Evolutionary conservation across 1,140 invertebrate genomes (phyloP), one percentile per base, ranked within the genome.

Genomic region (Neodiprion fabricii): DNA sequence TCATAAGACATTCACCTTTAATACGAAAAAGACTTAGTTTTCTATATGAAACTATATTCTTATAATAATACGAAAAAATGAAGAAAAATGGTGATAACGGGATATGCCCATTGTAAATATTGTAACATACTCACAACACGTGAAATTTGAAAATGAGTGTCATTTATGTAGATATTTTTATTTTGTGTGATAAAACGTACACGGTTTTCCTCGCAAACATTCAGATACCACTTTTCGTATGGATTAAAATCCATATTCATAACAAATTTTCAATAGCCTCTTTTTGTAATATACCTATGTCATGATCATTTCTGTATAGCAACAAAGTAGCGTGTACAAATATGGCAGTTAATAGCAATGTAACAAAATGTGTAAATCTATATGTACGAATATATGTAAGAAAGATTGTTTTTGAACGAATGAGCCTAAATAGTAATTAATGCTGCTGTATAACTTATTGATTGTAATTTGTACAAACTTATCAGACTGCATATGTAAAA

Each of bases 31-130:
- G 84, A 86, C 85, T 88, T 88, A 87, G 86, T 88, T 88, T 88
- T 88, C 83, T 87, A 88, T 85, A 80, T 80, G 85, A 77, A 86
- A 86, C 82, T 88, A 86, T 88, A 88, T 87, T 88, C 86, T 88
- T 87, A 79, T 88, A 87, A 87, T 75, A 77, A 76, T 69, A 72
- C 74, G 78, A 72, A n/a, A 71, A 76, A 72, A 67, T 61, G 67
- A 74, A 48, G 48, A 78, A 74, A 72, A 74, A 49, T 78, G 79
- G 78, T 83, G 82, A 84, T 86, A 82, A 81, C 76, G 80, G 80
- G 79, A 86, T 83, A 84, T 85, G 85, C 82, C 82, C 83, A 86
- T 79, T 88, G 86, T 88, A 88, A 71, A 88, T 88, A 88, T 76
- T 88, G 86, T 88, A 88, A 83, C 81, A 84, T 87, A 85, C 79